A percentile compares a stretch with the other conserved stretches of the same genome.
Evolutionary conservation across 2,797 vertebrate genomes (phyloP).

Genomic region (Fistularia tabacaria): DNA sequence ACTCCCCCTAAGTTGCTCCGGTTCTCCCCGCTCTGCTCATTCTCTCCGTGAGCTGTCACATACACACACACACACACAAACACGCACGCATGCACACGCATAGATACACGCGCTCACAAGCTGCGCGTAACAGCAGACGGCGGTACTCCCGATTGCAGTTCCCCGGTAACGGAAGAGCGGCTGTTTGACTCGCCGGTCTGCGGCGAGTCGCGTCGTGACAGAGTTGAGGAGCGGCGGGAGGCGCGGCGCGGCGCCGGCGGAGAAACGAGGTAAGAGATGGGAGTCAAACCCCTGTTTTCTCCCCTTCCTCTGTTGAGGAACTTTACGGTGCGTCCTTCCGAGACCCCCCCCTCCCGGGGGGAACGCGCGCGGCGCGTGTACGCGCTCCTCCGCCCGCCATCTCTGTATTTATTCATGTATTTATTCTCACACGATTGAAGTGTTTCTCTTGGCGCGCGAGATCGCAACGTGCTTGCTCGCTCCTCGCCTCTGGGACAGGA

Average conservation of each 20-base stretch:
- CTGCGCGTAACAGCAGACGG: constrained; percentile 24
- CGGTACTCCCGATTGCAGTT: constrained; percentile 15
- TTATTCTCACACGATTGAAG: constrained; percentile 1
- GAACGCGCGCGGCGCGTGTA: no score
- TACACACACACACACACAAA: constrained; percentile 16
- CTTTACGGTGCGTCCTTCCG: constrained; percentile 36
- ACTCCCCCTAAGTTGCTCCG: constrained; percentile 68
- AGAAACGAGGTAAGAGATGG: constrained; percentile 44
- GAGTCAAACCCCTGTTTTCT: constrained; percentile 15
- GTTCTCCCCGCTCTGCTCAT: constrained; percentile 58
- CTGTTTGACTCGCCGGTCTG: constrained; percentile 36
- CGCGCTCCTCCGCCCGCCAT: no score
- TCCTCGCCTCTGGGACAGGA: not conserved
- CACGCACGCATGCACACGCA: constrained; percentile 1
- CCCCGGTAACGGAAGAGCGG: constrained; percentile 39
- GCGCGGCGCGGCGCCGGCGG: constrained; percentile 19
- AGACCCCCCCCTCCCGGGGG: not conserved
- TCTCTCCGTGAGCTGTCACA: constrained; percentile 67
- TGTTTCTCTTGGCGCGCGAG: constrained; percentile 27
- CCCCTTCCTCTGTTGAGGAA: constrained; percentile 31
- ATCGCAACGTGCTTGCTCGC: constrained; percentile 5
- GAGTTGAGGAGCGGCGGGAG: constrained; percentile 52
- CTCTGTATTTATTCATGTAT: no score
- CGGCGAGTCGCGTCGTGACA: constrained; percentile 65
- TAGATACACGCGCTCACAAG: constrained; percentile 13